A percentile compares a stretch with the other conserved stretches of the same genome.
phyloP scores from a whole-genome alignment of 92 coral and sea anemone species.

The Palythoa grandis region DNA sequence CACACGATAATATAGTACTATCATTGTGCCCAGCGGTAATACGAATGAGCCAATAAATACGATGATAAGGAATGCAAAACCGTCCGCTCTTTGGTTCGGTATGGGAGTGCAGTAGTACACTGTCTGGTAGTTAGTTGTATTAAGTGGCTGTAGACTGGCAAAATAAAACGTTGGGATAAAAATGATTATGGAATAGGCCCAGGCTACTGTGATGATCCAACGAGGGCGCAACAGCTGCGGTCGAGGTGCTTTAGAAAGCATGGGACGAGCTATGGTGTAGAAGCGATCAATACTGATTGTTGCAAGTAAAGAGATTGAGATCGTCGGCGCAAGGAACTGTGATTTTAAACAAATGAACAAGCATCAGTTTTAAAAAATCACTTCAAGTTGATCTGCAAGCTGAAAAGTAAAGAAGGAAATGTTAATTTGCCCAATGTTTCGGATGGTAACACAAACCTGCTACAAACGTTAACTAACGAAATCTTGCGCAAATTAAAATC shows the following conservation, averaged over 20 bases:
- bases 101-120: constrained; percentile 34
- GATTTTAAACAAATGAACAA: neutral
- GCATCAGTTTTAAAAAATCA: neutral
- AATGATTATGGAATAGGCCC: constrained; percentile 54
- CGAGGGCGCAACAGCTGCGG: constrained; percentile 39
- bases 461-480: too few relatives aligned
- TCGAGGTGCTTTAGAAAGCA: constrained; percentile 32
- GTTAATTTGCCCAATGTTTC: too few relatives aligned
- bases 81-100: constrained; percentile 33
- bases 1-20: constrained; percentile 54
- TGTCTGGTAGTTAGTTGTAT: constrained; percentile 32
- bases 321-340: constrained; percentile 56
- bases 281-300: constrained; percentile 70
- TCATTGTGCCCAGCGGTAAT: constrained; percentile 60
- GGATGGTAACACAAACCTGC: too few relatives aligned
- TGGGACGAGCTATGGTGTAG: constrained; percentile 45
- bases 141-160: constrained; percentile 58
- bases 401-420: too few relatives aligned
- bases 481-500: too few relatives aligned
- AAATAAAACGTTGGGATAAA: constrained; percentile 68
- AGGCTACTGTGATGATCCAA: constrained; percentile 61
- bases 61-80: constrained; percentile 39
- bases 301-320: constrained; percentile 62
- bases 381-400: too few relatives aligned
- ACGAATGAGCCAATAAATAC: constrained; percentile 60